Base-by-base conservation (phyloP, 2,888 invertebrate genomes). In the Scaptomyza caliginosa region DNA sequence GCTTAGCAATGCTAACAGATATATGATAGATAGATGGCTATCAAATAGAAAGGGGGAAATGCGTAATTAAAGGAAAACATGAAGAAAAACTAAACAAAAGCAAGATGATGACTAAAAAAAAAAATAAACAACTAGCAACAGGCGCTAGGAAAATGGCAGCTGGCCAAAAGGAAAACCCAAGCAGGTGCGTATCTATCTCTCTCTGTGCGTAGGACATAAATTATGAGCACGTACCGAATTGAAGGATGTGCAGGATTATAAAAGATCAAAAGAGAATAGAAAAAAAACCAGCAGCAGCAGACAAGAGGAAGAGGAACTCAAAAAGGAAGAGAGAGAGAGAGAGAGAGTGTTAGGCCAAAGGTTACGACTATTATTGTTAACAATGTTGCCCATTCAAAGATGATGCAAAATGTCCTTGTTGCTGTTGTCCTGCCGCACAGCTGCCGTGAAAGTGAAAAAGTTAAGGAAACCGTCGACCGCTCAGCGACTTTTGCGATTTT, bases 211-310 rank as follows among this genome's bases (percentile, higher is more conserved):
- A 40, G 45, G 16, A 54, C 46, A 79, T 80, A 84, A 86, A 70
- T 80, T 80, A 84, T 80, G 81, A 69, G 75, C 81, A 86, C 84
- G 86, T 72, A 69, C 84, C 84, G 52, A 56, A 1, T 57, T 17
- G 23, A 50, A 67, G 63, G 46, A 69, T 69, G 58, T 45, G 26
- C 45, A 62, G 75, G 81, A 84, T 86, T 81, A 84, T 56, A 83
- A 67, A 66, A 70, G 67, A 79, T 86, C 76, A 62, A 60, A 24
- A 68, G 8, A 2, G 24, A 26, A 26, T 7, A 34, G 7, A 32
- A 26, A 26, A 13, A 34, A 13, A 32, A 43, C 30, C 57, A 64
- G 34, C 17, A 51, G 19, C 5, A 38, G 28, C 19, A 21, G 40
- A 24, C 39, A 36, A 19, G 42, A 19, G 45, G 17, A 28, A 34